Evolutionary conservation across 2,888 invertebrate species (phyloP).

Genomic region (Dilophus febrilis): DNA sequence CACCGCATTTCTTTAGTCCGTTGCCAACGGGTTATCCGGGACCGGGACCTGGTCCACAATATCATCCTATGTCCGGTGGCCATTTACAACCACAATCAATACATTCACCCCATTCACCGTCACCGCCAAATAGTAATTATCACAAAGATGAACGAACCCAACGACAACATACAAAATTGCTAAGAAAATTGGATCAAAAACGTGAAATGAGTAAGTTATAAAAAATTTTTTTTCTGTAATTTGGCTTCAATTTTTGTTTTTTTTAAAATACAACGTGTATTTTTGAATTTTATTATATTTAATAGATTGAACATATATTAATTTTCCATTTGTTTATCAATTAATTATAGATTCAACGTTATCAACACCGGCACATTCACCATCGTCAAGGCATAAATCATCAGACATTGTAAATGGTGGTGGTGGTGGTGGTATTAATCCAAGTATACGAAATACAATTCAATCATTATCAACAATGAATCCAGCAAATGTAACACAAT

Average conservation of each 20-base stretch:
- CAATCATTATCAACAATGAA: no score
- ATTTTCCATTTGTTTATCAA: not conserved
- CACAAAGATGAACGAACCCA: conserved; percentile 67
- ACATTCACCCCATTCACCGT: conserved; percentile 50
- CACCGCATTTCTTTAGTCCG: conserved; percentile 48
- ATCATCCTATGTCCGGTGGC: conserved; percentile 22
- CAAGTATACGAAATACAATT: conserved; percentile 14
- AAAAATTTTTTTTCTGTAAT: no score
- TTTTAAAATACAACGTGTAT: no score
- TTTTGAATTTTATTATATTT: no score
- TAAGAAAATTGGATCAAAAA: conserved; percentile 53
- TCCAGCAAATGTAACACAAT: no score
- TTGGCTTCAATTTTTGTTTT: no score
- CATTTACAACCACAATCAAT: conserved; percentile 21
- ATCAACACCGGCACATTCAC: conserved; percentile 39
- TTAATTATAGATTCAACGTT: conserved; percentile 20
- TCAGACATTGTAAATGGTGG: conserved; percentile 34
- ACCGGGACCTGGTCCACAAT: conserved; percentile 28
- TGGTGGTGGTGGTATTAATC: no score
- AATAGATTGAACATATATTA: conserved; percentile 13
- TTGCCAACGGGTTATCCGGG: conserved; percentile 38
- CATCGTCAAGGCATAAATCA: conserved; percentile 52
- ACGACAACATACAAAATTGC: conserved; percentile 57
- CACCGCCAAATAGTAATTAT: conserved; percentile 41
- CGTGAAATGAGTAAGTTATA: conserved; percentile 38